phyloP scores from a whole-genome alignment of 2,797 vertebrate species.

The Lateolabrax maculatus region DNA sequence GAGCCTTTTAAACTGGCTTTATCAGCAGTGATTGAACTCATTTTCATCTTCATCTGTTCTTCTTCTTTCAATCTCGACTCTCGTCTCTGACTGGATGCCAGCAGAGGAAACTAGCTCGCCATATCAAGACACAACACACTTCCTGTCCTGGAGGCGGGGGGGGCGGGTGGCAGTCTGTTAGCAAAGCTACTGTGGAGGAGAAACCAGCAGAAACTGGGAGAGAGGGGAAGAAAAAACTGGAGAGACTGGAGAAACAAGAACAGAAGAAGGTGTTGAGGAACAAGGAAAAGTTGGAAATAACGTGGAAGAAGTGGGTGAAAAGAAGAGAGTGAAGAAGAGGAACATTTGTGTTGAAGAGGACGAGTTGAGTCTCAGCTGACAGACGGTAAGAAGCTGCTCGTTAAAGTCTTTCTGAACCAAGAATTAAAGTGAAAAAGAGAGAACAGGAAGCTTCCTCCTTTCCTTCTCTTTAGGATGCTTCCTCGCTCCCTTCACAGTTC shows the following conservation, averaged over 20 bases:
- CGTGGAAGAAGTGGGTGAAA: not conserved
- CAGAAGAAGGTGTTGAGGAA: not conserved
- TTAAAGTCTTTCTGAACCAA: too few relatives aligned
- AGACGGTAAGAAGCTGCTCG: slow-evolving; percentile 14
- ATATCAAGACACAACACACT: slow-evolving; percentile 67
- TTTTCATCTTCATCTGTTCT: not conserved
- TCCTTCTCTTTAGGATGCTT: not conserved
- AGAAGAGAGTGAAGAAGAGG: not conserved
- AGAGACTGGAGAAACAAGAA: not conserved
- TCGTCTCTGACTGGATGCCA: not conserved
- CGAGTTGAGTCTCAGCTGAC: not conserved
- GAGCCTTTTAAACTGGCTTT: too few relatives aligned
- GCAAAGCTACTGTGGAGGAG: slow-evolving; percentile 20
- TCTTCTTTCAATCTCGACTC: not conserved
- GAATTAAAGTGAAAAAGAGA: not conserved
- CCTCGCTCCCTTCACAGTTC: too few relatives aligned
- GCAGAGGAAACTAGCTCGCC: slow-evolving; percentile 34
- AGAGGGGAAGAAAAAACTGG: not conserved
- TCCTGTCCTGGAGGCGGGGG: slow-evolving; percentile 47
- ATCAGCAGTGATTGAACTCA: too few relatives aligned
- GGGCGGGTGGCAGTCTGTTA: not conserved
- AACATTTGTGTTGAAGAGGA: not conserved
- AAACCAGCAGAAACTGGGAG: not conserved
- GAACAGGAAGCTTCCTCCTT: not conserved
- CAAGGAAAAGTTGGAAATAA: too few relatives aligned